Evolutionary conservation across 2,797 vertebrate genomes (phyloP), one percentile per base, ranked within the genome.

Genomic region (Apodemus agrarius): DNA sequence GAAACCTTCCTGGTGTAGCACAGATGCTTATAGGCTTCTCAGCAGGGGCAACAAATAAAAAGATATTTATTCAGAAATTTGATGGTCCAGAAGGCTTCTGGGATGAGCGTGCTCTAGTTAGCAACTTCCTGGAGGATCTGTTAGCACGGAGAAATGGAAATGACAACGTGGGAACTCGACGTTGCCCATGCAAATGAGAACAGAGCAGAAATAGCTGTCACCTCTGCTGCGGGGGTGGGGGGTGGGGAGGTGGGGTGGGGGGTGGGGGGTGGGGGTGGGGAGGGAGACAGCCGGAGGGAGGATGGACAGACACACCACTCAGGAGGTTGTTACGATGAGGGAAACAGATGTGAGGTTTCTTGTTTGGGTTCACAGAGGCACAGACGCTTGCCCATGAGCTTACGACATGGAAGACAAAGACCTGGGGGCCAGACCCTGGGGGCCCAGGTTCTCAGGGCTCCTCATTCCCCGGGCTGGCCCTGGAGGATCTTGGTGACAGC

Each of bases 41-140:
- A 94, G 89, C 74, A 95, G 93, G 94, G 90, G 72, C 93, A 97
- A 87, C 57, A 96, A 96, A 98, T 96, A 94, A 96, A 90, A 97
- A 92, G 31, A 91, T 94, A 97, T 89, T 87, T 96, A 93, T 98
- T 95, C 92, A 91, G 97, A 98, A 97, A 84, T 95, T 95, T 80
- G 93, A 83, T 97, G 87, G 97, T 97, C 92, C 82, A 95, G 85
- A 98, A 98, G 52, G 90, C 90, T 97, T 98, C 75, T 85, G 96
- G 90, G 94, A 94, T 96, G 90, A 98, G 82, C 81, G 95, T 5
- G 16, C 57, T 92, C 88, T 72, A 65, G 91, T 87, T 95, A 92
- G 9, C 65, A 76, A 92, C 85, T 96, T 94, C 89, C 40, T 63
- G 96, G 91, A 95, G 90, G 67, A 91, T 96, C 54, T 94, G 80